Conservation (phyloP, 2,797 vertebrate genomes). For the Paedocypris micromegethes region DNA sequence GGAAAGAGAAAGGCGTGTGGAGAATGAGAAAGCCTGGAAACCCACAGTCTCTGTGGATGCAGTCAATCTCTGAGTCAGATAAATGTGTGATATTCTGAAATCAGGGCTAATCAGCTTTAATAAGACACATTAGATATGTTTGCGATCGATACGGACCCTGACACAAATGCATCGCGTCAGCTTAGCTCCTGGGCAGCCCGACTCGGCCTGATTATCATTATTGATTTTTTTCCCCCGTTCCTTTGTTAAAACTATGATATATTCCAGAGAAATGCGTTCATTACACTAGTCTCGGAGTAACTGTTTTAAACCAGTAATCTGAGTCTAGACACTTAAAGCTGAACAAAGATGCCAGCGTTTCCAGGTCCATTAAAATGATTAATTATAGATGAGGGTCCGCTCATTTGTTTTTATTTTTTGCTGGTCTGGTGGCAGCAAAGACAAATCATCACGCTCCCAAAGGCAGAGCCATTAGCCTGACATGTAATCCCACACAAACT, state of each 20-base stretch:
- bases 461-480: slow-evolving; percentile 48
- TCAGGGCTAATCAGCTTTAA: slow-evolving; percentile 51
- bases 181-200: slow-evolving; percentile 34
- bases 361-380: slow-evolving; percentile 55
- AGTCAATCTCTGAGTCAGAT: slow-evolving; percentile 33
- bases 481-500: slow-evolving; percentile 53
- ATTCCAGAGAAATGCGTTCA: slow-evolving; percentile 55
- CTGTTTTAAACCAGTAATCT: slow-evolving; percentile 47
- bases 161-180: slow-evolving; percentile 48
- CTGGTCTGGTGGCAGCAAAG: slow-evolving; percentile 43
- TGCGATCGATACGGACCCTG: slow-evolving; percentile 46
- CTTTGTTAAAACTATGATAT: slow-evolving; percentile 57
- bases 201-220: slow-evolving; percentile 53
- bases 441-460: slow-evolving; percentile 46
- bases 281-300: slow-evolving; percentile 47
- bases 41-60: neutral
- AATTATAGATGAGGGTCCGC: slow-evolving; percentile 51
- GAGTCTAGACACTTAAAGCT: slow-evolving; percentile 46
- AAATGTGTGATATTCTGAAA: slow-evolving; percentile 34
- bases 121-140: slow-evolving; percentile 48
- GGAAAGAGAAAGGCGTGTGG: neutral
- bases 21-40: slow-evolving; percentile 1
- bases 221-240: slow-evolving; percentile 45
- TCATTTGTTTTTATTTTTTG: slow-evolving; percentile 52
- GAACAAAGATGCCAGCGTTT: slow-evolving; percentile 49